These are phyloP conservation scores for Salvelinus sp. DNA, from an alignment of 2,113 vertebrate genomes.

Conservation along the genomic window DNA sequence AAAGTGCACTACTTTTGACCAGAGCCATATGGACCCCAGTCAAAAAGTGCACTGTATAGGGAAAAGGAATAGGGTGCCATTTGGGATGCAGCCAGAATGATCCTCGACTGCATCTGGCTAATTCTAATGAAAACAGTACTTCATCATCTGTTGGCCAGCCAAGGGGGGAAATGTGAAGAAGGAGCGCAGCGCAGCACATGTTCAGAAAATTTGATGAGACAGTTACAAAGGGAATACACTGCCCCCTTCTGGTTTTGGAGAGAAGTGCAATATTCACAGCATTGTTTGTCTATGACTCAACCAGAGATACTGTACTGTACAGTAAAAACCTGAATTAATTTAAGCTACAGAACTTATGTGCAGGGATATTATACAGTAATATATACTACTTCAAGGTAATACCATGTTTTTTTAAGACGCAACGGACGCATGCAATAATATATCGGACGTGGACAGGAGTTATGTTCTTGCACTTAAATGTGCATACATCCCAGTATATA, in stretches of 20 bases:
- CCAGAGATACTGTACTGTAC: not conserved
- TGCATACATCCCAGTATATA: no score
- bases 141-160: constrained; percentile 34
- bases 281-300: not conserved
- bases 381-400: no score
- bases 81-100: constrained; percentile 7
- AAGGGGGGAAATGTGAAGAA: constrained; percentile 14
- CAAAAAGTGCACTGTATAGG: not conserved
- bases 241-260: constrained; percentile 57
- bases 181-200: not conserved
- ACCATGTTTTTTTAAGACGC: no score
- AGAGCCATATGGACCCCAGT: no score
- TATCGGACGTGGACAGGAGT: no score
- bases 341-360: no score
- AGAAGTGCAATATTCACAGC: constrained; percentile 29
- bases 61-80: not conserved
- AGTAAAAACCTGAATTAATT: no score
- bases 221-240: constrained; percentile 31
- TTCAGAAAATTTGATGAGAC: constrained; percentile 6
- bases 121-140: constrained; percentile 49
- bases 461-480: no score
- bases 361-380: no score
- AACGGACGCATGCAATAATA: no score
- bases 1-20: no score
- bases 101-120: constrained; percentile 43